Base-by-base conservation (phyloP, 2,888 invertebrate species). In the Xestia sexstrigata region DNA sequence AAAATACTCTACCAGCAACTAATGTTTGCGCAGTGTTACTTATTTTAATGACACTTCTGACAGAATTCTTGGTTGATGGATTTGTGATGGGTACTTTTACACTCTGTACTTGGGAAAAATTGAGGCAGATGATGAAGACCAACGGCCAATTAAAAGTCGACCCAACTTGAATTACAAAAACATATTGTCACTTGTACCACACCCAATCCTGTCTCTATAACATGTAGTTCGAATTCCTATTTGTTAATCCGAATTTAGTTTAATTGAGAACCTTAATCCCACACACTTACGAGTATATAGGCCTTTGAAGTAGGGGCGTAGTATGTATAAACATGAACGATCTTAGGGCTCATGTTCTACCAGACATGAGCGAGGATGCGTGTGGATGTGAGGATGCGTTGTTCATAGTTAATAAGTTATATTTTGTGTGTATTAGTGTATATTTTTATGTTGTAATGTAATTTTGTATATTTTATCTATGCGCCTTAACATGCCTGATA, bases 171-270 rank as follows among this genome's bases (percentile, higher is more conserved):
- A 65, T 49, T 15, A 58, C 20, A 26, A n/a, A 30, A 39, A 8
- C 49, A 30, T 35, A 63, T 39, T n/a, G 5, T 39, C 45, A 4
- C 69, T 87, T 83, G 77, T 55, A 88, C 87, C 89, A 81, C 68
- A 81, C 71, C 35, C 60, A 74, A 79, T 69, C 45, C 47, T 26
- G 58, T 79, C 74, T 79, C 81, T 52, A 58, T 76, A 74, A 74
- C 70, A 82, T 76, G 78, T 78, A 86, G 62, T 80, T 83, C 67
- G n/a, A 81, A 76, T 78, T 71, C 78, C 76, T 88, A 83, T 86
- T 79, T 82, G 76, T 77, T 82, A 79, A 89, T 86, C 83, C 81
- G 55, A 82, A 79, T 85, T 81, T 76, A 83, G 83, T 83, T 89
- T 83, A 89, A 89, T 86, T 85, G 81, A 76, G 81, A 79, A 79